Conservation (phyloP, 2,888 invertebrate genomes). For the Drosophila siamana region DNA sequence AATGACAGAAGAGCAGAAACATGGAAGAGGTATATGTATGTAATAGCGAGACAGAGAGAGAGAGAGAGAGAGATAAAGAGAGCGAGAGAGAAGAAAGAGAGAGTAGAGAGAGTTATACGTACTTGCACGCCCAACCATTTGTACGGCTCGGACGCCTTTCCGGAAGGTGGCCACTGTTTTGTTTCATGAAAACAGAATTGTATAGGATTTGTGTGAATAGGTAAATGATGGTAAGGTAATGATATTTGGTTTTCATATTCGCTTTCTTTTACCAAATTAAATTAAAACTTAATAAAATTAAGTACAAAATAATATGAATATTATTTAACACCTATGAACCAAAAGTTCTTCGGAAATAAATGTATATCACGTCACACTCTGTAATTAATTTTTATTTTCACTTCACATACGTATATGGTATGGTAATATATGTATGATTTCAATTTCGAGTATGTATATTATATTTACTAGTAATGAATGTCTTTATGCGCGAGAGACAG, state of each 20-base stretch:
- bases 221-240: constrained; percentile 84
- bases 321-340: constrained; percentile 25
- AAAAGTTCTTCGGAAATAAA: constrained; percentile 22
- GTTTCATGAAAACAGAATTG: constrained; percentile 86
- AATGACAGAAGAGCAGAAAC: constrained; percentile 55
- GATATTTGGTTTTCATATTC: constrained; percentile 57
- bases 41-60: constrained; percentile 51
- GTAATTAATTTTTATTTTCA: constrained; percentile 49
- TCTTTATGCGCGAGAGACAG: constrained; percentile 50
- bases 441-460: constrained; percentile 50
- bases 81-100: constrained; percentile 61
- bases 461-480: constrained; percentile 63
- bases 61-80: constrained; percentile 48
- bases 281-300: constrained; percentile 33
- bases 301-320: constrained; percentile 28
- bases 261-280: constrained; percentile 33
- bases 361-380: constrained; percentile 58
- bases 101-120: constrained; percentile 88
- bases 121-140: constrained; percentile 99
- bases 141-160: constrained; percentile 99
- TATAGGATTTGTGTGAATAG: constrained; percentile 85
- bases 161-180: constrained; percentile 99
- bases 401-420: constrained; percentile 44
- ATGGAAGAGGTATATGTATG: constrained; percentile 51
- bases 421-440: constrained; percentile 55